Evolutionary conservation across 2,888 invertebrate genomes (phyloP).

Genomic region (Hoplodrina ambigua): DNA sequence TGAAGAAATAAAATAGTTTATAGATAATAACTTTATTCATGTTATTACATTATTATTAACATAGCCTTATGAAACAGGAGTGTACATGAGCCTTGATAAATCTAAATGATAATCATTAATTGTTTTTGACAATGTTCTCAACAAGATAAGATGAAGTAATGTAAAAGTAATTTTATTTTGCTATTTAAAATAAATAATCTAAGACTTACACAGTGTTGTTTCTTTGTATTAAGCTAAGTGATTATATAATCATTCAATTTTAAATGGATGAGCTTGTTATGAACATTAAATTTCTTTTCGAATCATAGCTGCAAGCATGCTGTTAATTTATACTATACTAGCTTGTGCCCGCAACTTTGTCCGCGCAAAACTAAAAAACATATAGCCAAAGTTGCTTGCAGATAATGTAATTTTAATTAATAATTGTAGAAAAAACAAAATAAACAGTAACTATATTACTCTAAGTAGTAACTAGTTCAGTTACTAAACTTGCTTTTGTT

Average conservation of each 20-base stretch:
- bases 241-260: too few relatives aligned
- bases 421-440: too few relatives aligned
- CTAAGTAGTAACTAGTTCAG: too few relatives aligned
- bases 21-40: slow-evolving; percentile 61
- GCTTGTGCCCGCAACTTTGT: too few relatives aligned
- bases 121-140: slow-evolving; percentile 56
- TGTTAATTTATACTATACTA: too few relatives aligned
- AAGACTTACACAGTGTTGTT: slow-evolving; percentile 49
- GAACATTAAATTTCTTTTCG: too few relatives aligned
- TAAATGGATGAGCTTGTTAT: too few relatives aligned
- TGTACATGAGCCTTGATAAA: slow-evolving; percentile 57
- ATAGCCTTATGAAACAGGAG: slow-evolving; percentile 48
- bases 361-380: too few relatives aligned
- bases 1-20: slow-evolving; percentile 14
- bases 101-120: slow-evolving; percentile 59
- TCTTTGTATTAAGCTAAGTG: neutral
- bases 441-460: too few relatives aligned
- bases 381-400: too few relatives aligned
- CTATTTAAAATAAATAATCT: slow-evolving; percentile 72
- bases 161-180: slow-evolving; percentile 71
- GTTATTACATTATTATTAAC: slow-evolving; percentile 53
- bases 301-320: too few relatives aligned
- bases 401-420: too few relatives aligned
- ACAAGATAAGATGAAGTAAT: slow-evolving; percentile 54
- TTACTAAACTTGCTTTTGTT: neutral